Base-by-base conservation (phyloP, 53 echinoderm and acorn worm species). In the Henricia sp. region DNA sequence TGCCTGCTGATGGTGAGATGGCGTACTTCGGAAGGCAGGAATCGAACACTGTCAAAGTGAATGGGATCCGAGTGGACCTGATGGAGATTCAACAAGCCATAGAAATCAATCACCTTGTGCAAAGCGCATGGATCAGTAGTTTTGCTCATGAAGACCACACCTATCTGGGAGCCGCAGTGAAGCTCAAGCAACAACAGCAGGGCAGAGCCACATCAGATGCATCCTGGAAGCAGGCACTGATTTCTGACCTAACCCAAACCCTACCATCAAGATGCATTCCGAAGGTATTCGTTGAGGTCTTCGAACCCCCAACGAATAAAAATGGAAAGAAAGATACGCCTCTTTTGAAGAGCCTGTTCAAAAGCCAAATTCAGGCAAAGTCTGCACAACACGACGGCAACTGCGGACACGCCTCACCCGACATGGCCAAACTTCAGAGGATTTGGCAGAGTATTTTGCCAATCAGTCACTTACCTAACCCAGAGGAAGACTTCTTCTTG, bases 71-170 rank as follows among this genome's bases (percentile, higher is more conserved):
- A 53, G 25, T 74, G 53, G 30, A 53, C 26, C 48, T 54, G 30
- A 39, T 69, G n/a, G 74, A 74, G 74, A 74, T 52, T 74, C 53
- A 74, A 53, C 52, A 74, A 74, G 74, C 74, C 48, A 54, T 74
- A 44, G 74, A 74, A 74, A 53, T 50, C 26, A 74, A 50, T 32
- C 16, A 74, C 27, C 52, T 50, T 4, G 54, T 74, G 20, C 46
- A 74, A 23, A 53, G 74, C 27, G 26, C 74, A 50, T 74, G 74
- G 74, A 53, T 74, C 35, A 24, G 26, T 53, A 74, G 46, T 2
- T 74, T 74, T 53, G 74, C 23, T 6, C 48, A 20, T 74, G 27
- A 74, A 24, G 35, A 8, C 50, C 28, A 74, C 46, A 74, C 74
- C 2, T 74, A 74, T 35, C 24, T 74, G 19, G 74, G 74, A 19